Base-by-base conservation (phyloP, 1,140 invertebrate species). In the Harlomillsia oculata region DNA sequence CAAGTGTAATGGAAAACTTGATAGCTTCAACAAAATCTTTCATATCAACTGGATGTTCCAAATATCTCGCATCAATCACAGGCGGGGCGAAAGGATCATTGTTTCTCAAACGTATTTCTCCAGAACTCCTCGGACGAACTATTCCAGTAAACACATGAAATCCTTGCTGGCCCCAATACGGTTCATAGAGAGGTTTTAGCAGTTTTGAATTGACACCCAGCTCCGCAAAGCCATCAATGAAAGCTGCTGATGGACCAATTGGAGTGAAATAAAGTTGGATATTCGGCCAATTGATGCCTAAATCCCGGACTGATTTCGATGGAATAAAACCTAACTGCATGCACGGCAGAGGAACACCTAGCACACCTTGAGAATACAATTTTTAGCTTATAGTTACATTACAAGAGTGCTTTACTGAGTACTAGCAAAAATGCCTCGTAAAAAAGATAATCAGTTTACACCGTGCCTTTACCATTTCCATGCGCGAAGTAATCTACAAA, bases 21-120 rank as follows among this genome's bases (percentile, higher is more conserved):
- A 36, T 37, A 20, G 29, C 48, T 37, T 50, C 48, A 11, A 50
- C 48, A 16, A 50, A 25, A 20, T 20, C 30, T 36, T 34, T 18
- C 6, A 50, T 5, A n/a, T 50, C 48, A 13, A 13, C 13, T 21
- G 14, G 14, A 9, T 50, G 71, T 18, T 76, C 71, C 45, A 85
- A 81, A 65, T 89, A 91, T 62, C 89, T 88, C 1, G 89, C 81
- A 65, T 85, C 79, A 18, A 96, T 82, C 13, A 80, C 70, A 0
- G 92, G 92, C 66, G 85, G 81, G 13, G 79, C 74, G 40, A 78
- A 77, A 4, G 87, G 87, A 72, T 89, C 80, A 37, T 69, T 80
- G 54, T 75, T 77, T 55, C 75, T 73, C 2, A 90, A 71, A 67
- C 77, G 76, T 25, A 92, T 76, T 53, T 74, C 76, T 3, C 88